Base-by-base conservation (phyloP, 2,888 invertebrate genomes). In the Rhabditoides inermis region DNA sequence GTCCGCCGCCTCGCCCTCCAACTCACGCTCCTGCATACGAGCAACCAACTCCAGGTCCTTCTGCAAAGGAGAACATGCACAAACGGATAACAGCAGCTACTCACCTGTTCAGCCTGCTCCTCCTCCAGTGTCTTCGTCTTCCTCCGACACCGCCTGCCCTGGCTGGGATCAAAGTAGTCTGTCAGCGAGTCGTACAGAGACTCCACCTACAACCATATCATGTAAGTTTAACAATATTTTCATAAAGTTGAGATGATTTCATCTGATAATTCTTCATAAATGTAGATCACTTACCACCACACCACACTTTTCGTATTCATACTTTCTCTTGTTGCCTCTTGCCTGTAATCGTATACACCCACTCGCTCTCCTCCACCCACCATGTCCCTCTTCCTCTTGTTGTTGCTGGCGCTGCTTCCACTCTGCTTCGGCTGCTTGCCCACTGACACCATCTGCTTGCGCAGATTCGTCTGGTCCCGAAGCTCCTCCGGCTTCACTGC, bases 181-280 rank as follows among this genome's bases (percentile, higher is more conserved):
- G 73, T 75, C n/a, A 75, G 54, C 18, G 70, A 72, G 44, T 75
- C 74, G 54, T 60, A 72, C 15, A 74, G 53, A 32, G 63, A 63
- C 20, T 69, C 70, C n/a, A 72, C 64, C 65, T 66, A 22, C 10
- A 54, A 55, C n/a, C 30, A 36, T 26, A 15, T 40, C 27, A n/a
- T 46, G 27, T 10, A 15, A 44, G 2, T 23, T 2, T 18, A 6
- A 26, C 15, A 7, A 30, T 20, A 2, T 32, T 10, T 32, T 32
- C 32, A 32, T 32, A 15, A 32, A 10, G 15, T 15, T 32, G 32
- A 10, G 15, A 15, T 32, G 32, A 7, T 15, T 32, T 10, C 32
- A 32, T 32, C 10, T 15, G n/a, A n/a, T n/a, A n/a, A n/a, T n/a
- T n/a, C n/a, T n/a, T n/a, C n/a, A n/a, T n/a, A n/a, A n/a, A n/a